Evolutionary conservation across 2,888 invertebrate genomes (phyloP).

Genomic region (Chrysodeixis includens): DNA sequence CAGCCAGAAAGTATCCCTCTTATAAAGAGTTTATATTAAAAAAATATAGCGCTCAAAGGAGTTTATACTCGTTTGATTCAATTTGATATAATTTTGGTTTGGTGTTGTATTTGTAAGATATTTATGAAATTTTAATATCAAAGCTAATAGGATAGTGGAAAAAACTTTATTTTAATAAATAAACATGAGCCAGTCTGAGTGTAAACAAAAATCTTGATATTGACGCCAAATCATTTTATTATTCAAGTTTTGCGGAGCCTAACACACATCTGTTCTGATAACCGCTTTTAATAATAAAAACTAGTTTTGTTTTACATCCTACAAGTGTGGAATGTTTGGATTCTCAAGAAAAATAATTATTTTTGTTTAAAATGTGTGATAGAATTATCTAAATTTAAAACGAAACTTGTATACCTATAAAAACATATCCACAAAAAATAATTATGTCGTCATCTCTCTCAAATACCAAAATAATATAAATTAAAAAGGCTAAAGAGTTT

Average conservation of each 20-base stretch:
- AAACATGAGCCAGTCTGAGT: background rate
- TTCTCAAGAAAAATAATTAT: background rate
- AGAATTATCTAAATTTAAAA: too few species aligned
- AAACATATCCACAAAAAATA: too few species aligned
- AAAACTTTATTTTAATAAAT: constrained; percentile 2
- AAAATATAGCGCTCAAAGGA: too few species aligned
- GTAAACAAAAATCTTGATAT: constrained; percentile 1
- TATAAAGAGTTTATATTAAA: too few species aligned
- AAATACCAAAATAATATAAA: too few species aligned
- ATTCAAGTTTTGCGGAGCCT: constrained; percentile 3
- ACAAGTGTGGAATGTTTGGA: background rate
- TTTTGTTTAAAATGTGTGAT: too few species aligned
- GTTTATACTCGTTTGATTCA: too few species aligned
- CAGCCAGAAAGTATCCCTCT: too few species aligned
- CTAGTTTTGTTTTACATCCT: background rate
- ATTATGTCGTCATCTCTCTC: too few species aligned
- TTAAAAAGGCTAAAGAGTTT: too few species aligned
- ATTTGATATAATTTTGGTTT: too few species aligned
- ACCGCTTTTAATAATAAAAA: background rate
- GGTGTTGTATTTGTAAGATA: background rate
- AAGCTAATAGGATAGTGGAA: constrained; percentile 5
- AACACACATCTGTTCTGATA: background rate
- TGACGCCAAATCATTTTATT: background rate
- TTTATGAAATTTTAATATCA: background rate
- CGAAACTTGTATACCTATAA: too few species aligned